Percentiles rank a stretch among this genome's conserved stretches.
Conservation (phyloP, 2,888 invertebrate species). For the Ophion ellenae region DNA sequence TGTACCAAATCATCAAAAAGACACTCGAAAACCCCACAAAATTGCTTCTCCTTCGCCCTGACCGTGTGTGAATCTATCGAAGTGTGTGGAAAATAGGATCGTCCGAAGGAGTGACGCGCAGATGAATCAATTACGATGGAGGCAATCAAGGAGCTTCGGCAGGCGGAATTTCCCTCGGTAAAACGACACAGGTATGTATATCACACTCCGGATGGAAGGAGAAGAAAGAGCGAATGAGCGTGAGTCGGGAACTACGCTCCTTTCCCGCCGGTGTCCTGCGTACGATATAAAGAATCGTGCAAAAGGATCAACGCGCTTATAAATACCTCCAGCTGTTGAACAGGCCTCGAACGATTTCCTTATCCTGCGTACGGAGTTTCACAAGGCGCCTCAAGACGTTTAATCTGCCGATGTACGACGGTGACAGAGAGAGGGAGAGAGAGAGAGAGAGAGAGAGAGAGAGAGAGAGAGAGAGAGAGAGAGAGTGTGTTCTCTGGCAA, state of each 20-base stretch:
- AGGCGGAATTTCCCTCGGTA: conserved; percentile 8
- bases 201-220: neutral
- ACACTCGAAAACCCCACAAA: too few species aligned
- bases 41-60: too few species aligned
- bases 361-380: conserved; percentile 70
- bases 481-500: too few species aligned
- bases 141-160: conserved; percentile 81
- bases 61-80: too few species aligned
- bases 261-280: conserved; percentile 36
- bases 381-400: neutral
- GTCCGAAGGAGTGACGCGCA: conserved; percentile 47
- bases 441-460: too few species aligned
- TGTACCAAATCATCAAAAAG: too few species aligned
- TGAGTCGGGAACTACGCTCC: conserved; percentile 19
- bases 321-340: conserved; percentile 81
- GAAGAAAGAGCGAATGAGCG: conserved; percentile 26
- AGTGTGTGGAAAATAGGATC: too few species aligned
- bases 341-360: conserved; percentile 79
- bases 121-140: conserved; percentile 82
- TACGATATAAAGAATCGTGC: conserved; percentile 51
- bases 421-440: too few species aligned
- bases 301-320: conserved; percentile 74
- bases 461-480: too few species aligned
- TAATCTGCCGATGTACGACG: conserved; percentile 11
- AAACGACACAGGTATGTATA: neutral